These are phyloP conservation scores for Tupiocoris notatus DNA, from an alignment of 2,888 invertebrate genomes.

Conservation along the genomic window DNA sequence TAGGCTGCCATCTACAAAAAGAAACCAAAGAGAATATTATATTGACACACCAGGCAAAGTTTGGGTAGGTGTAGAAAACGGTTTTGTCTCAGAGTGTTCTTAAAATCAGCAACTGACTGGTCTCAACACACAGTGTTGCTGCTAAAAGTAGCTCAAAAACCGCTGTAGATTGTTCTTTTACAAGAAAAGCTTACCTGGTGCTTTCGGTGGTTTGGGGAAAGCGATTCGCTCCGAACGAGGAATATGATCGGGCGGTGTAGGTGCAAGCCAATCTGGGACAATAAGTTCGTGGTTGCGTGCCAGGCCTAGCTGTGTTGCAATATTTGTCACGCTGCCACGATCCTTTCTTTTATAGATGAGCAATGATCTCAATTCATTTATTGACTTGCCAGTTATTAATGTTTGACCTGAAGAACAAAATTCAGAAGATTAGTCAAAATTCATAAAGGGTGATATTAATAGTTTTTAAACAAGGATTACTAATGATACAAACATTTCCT, in stretches of 20 bases:
- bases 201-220: slow-evolving; percentile 89
- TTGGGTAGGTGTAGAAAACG: too few species aligned
- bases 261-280: slow-evolving; percentile 69
- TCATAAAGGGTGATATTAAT: too few species aligned
- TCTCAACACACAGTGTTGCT: too few species aligned
- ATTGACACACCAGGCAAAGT: too few species aligned
- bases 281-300: slow-evolving; percentile 57
- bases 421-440: neutral
- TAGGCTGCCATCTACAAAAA: slow-evolving; percentile 72
- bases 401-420: slow-evolving; percentile 53
- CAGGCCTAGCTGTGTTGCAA: slow-evolving; percentile 69
- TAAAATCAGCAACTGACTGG: too few species aligned
- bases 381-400: slow-evolving; percentile 61
- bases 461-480: too few species aligned
- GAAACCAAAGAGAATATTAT: neutral
- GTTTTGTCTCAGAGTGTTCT: too few species aligned
- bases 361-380: slow-evolving; percentile 60
- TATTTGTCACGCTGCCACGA: slow-evolving; percentile 68
- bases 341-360: slow-evolving; percentile 60
- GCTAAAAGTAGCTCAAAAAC: too few species aligned
- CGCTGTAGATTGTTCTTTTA: too few species aligned
- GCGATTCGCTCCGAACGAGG: slow-evolving; percentile 78
- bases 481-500: too few species aligned
- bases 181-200: slow-evolving; percentile 62
- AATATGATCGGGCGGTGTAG: slow-evolving; percentile 72